Evolutionary conservation across 2,797 vertebrate species (phyloP).

Genomic region (Lateolabrax maculatus): DNA sequence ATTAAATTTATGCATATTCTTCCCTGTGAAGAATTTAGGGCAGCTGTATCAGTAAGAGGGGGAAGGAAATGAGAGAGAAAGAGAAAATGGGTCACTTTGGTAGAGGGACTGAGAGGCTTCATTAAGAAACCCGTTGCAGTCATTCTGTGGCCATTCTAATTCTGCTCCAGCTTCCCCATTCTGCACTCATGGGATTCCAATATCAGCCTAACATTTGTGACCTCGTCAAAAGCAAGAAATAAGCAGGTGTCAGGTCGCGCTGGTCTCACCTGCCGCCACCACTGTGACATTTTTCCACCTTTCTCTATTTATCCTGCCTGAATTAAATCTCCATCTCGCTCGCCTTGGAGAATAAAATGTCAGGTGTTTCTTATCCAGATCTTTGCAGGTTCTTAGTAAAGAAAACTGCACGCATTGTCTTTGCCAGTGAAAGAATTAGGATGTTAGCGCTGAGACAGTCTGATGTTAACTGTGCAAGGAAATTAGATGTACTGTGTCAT

Average conservation of each 20-base stretch:
- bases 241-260: constrained; percentile 69
- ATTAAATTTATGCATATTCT: constrained; percentile 80
- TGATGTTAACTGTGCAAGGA: constrained; percentile 40
- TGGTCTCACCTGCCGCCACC: constrained; percentile 49
- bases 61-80: constrained; percentile 30
- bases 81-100: constrained; percentile 82
- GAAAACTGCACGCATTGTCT: constrained; percentile 33
- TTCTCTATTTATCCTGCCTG: constrained; percentile 67
- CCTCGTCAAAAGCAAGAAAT: constrained; percentile 70
- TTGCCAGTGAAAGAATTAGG: constrained; percentile 28
- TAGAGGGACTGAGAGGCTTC: constrained; percentile 70
- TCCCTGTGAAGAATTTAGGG: constrained; percentile 77
- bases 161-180: constrained; percentile 63
- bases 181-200: constrained; percentile 62
- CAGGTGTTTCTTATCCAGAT: constrained; percentile 55
- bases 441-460: constrained; percentile 38
- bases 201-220: constrained; percentile 69
- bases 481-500: constrained; percentile 61
- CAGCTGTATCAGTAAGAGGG: constrained; percentile 70
- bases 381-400: constrained; percentile 37
- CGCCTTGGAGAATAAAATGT: constrained; percentile 45
- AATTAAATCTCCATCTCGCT: constrained; percentile 58
- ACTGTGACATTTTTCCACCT: constrained; percentile 58
- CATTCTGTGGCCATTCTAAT: constrained; percentile 64
- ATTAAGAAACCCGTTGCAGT: constrained; percentile 70